Evolutionary conservation across 2,797 vertebrate genomes (phyloP).

Genomic region (Pipistrellus nathusii): DNA sequence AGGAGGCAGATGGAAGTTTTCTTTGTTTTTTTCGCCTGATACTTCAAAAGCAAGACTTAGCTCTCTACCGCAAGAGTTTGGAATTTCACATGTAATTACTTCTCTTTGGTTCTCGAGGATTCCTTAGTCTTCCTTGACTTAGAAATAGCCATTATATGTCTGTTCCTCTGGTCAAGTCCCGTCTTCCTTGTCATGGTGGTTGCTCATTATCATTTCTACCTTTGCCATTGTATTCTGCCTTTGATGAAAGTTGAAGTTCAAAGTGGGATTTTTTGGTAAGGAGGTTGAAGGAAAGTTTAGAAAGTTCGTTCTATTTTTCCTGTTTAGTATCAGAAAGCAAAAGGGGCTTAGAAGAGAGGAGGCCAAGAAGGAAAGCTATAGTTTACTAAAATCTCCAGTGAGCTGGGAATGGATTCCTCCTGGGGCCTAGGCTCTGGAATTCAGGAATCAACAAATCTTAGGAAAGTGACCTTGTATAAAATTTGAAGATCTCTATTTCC

Average conservation of each 20-base stretch:
- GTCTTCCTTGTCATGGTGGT: background rate
- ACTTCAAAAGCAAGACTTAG: slow-evolving; percentile 21
- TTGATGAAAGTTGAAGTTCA: slow-evolving; percentile 50
- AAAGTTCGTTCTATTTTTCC: background rate
- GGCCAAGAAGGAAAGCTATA: background rate
- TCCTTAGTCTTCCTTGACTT: slow-evolving; percentile 30
- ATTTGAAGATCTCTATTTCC: background rate
- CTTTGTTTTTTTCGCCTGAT: slow-evolving; percentile 25
- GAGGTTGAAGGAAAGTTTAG: slow-evolving; percentile 3
- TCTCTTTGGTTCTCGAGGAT: slow-evolving; percentile 47
- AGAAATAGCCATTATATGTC: background rate
- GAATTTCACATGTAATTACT: slow-evolving; percentile 42
- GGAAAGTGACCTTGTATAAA: background rate
- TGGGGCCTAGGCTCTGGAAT: background rate
- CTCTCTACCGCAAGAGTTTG: slow-evolving; percentile 7
- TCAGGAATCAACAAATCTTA: slow-evolving; percentile 28
- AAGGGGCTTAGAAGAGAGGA: background rate
- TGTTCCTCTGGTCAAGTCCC: background rate
- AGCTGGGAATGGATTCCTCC: background rate
- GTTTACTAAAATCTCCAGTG: background rate
- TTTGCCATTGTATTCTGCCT: background rate
- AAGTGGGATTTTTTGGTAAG: background rate
- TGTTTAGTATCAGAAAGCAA: slow-evolving; percentile 53
- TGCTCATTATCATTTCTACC: background rate
- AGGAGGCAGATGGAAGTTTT: background rate